Evolutionary conservation across 2,888 invertebrate genomes (phyloP).

Genomic region (Syritta pipiens): DNA sequence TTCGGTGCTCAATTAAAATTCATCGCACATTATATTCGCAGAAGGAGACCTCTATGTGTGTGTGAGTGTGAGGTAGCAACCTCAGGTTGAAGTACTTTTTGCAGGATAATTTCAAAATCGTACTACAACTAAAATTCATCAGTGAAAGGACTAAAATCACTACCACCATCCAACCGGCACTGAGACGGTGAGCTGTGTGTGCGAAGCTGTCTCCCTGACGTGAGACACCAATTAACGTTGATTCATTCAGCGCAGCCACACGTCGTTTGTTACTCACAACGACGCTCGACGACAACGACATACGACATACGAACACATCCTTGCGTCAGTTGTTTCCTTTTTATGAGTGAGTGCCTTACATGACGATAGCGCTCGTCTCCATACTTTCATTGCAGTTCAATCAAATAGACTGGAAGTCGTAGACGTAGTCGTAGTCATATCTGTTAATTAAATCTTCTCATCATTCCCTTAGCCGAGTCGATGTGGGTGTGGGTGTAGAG

Average conservation of each 20-base stretch:
- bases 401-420: slow-evolving; percentile 14
- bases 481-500: no score
- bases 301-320: no score
- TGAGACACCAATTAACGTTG: slow-evolving; percentile 45
- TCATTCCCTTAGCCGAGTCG: no score
- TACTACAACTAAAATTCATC: slow-evolving; percentile 54
- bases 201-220: slow-evolving; percentile 8
- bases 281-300: slow-evolving; percentile 11
- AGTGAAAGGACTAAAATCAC: slow-evolving; percentile 39
- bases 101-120: slow-evolving; percentile 20
- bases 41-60: no score
- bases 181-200: not conserved
- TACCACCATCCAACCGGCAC: not conserved
- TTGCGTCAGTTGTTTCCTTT: not conserved
- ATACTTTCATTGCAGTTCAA: slow-evolving; percentile 26
- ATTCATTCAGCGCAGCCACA: slow-evolving; percentile 45
- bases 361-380: not conserved
- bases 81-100: slow-evolving; percentile 17
- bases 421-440: slow-evolving; percentile 23
- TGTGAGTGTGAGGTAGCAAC: no score
- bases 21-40: slow-evolving; percentile 36
- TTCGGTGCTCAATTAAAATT: slow-evolving; percentile 43
- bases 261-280: slow-evolving; percentile 24
- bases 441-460: slow-evolving; percentile 39
- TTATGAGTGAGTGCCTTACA: not conserved